Base-by-base conservation (phyloP, 53 echinoderm and acorn worm genomes). In the Crossaster papposus region DNA sequence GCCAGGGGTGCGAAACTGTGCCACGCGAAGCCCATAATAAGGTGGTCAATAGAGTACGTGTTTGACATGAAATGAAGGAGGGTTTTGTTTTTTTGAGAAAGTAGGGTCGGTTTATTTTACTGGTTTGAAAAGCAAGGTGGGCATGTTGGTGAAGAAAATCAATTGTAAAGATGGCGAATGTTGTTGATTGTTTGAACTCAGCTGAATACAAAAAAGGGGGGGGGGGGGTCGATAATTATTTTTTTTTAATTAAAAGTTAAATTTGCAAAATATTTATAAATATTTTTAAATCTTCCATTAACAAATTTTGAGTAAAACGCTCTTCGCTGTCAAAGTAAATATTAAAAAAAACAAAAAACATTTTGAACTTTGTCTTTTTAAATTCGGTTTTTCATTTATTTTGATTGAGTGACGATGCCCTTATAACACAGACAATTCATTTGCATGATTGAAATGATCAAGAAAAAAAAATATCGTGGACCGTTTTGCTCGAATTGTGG, bases 21-120 rank as follows among this genome's bases (percentile, higher is more conserved):
- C 28, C 74, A 14, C 8, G 35, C 28, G 74, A 73, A 73, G 36
- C 74, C 34, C 34, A 15, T 20, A 15, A 44, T 14, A 35, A 18
- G 74, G 31, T 73, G 74, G 78, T 44, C 78, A 26, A 22, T 51
- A 10, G 11, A 78, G 51, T 44, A 51, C 44, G 78, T 78, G 74
- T 35, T 74, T 74, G 74, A 36, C 30, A 36, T 34, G 18, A 70
- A 30, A 70, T 70, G 74, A 74, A 14, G 74, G 31, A 31, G 74
- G 35, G 36, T n/a, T n/a, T n/a, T 4, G 31, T 14, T 18, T 36
- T 10, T 1, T 74, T n/a, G n/a, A 14, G 29, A 4, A 24, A 15
- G 28, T 17, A 13, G 2, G 12, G 35, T 17, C 74, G 36, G 18
- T 35, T n/a, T 0, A n/a, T n/a, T 13, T 34, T 15, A 74, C 4